Percentiles rank a stretch among this genome's conserved stretches.
Evolutionary conservation across 2,113 vertebrate species (phyloP).

Genomic region (Gracilinanus agilis): DNA sequence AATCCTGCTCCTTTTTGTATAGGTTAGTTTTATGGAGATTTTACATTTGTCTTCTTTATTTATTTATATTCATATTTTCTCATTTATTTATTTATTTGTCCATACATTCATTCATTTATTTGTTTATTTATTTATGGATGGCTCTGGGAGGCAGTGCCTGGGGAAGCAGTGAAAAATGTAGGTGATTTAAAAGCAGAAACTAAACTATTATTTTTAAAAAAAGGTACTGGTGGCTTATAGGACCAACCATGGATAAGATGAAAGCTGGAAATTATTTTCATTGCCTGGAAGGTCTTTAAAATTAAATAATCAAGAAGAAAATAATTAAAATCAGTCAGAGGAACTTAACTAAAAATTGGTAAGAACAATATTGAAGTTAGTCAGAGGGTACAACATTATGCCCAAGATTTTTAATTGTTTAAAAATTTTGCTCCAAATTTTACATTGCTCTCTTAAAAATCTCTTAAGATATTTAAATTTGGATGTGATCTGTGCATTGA

Average conservation of each 20-base stretch:
- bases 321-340: neutral
- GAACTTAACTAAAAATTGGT: neutral
- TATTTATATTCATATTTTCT: no score
- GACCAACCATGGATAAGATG: neutral
- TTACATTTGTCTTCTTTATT: no score
- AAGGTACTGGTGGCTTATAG: neutral
- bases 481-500: neutral
- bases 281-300: neutral
- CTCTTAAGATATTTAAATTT: neutral
- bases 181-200: neutral
- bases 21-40: no score
- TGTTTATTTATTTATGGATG: no score
- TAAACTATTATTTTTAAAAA: neutral
- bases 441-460: neutral
- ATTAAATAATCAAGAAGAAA: neutral
- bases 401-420: neutral
- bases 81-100: no score
- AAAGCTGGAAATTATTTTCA: neutral
- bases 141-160: no score
- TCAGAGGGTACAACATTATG: neutral
- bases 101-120: no score
- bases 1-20: no score
- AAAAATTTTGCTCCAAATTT: neutral
- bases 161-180: no score
- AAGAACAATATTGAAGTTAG: neutral